These are phyloP conservation scores for Leptodactylus fuscus DNA, from an alignment of 2,113 vertebrate species.

Conservation along the genomic window DNA sequence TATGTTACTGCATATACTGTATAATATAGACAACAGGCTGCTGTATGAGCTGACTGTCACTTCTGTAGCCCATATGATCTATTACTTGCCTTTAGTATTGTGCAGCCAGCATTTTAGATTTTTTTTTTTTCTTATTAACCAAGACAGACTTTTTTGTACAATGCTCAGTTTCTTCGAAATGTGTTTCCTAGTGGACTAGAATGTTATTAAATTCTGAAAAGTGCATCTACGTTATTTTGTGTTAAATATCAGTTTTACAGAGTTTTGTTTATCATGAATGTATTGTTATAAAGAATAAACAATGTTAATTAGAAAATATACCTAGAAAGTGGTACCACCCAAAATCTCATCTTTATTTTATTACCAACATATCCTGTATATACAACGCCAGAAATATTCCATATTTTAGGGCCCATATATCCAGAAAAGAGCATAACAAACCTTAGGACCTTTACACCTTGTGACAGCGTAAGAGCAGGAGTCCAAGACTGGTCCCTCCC, in stretches of 20 bases:
- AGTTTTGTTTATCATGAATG: neutral
- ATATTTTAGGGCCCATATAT: too few relatives aligned
- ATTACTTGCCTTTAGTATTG: neutral
- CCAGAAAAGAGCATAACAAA: too few relatives aligned
- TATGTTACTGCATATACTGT: neutral
- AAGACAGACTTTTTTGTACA: neutral
- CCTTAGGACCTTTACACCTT: too few relatives aligned
- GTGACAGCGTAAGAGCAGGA: too few relatives aligned
- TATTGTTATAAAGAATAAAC: constrained; percentile 11
- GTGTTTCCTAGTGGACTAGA: constrained; percentile 27
- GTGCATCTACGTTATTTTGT: neutral
- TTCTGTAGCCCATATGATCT: neutral
- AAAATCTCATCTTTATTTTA: neutral
- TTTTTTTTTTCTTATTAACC: neutral
- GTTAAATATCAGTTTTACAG: neutral
- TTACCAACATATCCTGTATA: neutral
- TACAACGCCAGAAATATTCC: neutral
- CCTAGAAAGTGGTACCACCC: neutral
- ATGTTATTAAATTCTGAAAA: constrained; percentile 6
- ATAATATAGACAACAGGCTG: neutral
- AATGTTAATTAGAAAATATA: neutral
- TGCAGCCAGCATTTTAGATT: constrained; percentile 1
- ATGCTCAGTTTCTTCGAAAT: neutral
- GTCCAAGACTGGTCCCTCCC: too few relatives aligned
- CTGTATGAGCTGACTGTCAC: constrained; percentile 7